Base-by-base conservation (phyloP, 2,888 invertebrate genomes). In the Diarsia brunnea region DNA sequence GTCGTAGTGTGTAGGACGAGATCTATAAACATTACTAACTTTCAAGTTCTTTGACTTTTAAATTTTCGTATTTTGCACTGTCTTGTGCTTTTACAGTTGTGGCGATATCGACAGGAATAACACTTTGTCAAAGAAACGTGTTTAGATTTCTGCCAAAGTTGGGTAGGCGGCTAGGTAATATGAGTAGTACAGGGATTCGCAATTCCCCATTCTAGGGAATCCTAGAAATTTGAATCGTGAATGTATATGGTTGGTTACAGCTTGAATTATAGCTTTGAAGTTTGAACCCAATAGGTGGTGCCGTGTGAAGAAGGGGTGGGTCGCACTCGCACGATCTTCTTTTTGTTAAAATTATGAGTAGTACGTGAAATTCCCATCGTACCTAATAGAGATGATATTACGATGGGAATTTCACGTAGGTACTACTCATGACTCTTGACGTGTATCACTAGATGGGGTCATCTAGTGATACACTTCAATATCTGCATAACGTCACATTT, bases 401-500 rank as follows among this genome's bases (percentile, higher is more conserved):
- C n/a, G n/a, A n/a, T n/a, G n/a, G n/a, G n/a, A n/a, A n/a, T n/a
- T n/a, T n/a, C n/a, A n/a, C n/a, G n/a, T n/a, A n/a, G n/a, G n/a
- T n/a, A n/a, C n/a, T n/a, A n/a, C n/a, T n/a, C n/a, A n/a, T n/a
- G n/a, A n/a, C n/a, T n/a, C n/a, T n/a, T n/a, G n/a, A n/a, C n/a
- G n/a, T n/a, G n/a, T n/a, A n/a, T n/a, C n/a, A n/a, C n/a, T n/a
- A n/a, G n/a, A n/a, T n/a, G n/a, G n/a, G 27, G 7, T 58, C 0
- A 58, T 58, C 24, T 16, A 27, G 16, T 2, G 27, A 1, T 8
- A 27, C 27, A 58, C 24, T 10, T 58, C 24, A 8, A 58, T 27
- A 58, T 19, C 58, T 58, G 3, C 58, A 10, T 68, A 71, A 43
- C 45, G 31, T 21, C 21, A 55, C 38, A 75, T 55, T 75, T 55